phyloP scores from a whole-genome alignment of 2,113 vertebrate genomes.

The Psophia crepitans region DNA sequence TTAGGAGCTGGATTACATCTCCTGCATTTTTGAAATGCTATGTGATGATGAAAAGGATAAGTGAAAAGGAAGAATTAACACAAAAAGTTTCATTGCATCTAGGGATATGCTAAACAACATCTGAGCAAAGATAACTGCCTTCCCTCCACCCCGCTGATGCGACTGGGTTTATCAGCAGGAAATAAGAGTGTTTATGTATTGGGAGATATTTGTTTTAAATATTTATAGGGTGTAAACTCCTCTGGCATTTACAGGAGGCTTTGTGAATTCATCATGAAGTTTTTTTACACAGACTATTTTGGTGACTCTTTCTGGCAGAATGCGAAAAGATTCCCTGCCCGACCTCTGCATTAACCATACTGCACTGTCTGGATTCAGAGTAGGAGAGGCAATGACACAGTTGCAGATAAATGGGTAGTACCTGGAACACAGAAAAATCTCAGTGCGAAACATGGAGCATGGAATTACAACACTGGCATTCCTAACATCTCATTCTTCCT shows the following conservation, averaged over 20 bases:
- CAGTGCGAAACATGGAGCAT: not conserved
- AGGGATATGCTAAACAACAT: slow-evolving; percentile 66
- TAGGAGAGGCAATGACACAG: not conserved
- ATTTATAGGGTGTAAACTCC: slow-evolving; percentile 69
- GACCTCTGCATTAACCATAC: not conserved
- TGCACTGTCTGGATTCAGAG: not conserved
- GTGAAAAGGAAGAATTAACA: slow-evolving; percentile 29
- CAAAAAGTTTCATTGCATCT: slow-evolving; percentile 41
- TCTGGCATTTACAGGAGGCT: slow-evolving; percentile 58
- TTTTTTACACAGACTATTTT: slow-evolving; percentile 2
- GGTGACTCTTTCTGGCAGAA: not conserved
- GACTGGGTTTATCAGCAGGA: slow-evolving; percentile 64
- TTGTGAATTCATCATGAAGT: slow-evolving; percentile 39
- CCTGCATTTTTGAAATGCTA: slow-evolving; percentile 56
- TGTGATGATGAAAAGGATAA: slow-evolving; percentile 54
- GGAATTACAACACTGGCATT: not conserved
- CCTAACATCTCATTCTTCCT: not conserved
- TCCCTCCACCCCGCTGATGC: slow-evolving; percentile 22
- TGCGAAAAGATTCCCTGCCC: not conserved
- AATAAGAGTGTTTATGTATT: slow-evolving; percentile 64
- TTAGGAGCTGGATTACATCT: slow-evolving; percentile 57
- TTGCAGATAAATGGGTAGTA: not conserved
- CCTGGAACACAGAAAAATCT: not conserved
- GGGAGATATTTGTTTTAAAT: slow-evolving; percentile 75
- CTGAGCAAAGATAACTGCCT: slow-evolving; percentile 62